A percentile compares a stretch with the other conserved stretches of the same genome.
Evolutionary conservation across 2,888 invertebrate species (phyloP).

Genomic region (Drosophila colorata): DNA sequence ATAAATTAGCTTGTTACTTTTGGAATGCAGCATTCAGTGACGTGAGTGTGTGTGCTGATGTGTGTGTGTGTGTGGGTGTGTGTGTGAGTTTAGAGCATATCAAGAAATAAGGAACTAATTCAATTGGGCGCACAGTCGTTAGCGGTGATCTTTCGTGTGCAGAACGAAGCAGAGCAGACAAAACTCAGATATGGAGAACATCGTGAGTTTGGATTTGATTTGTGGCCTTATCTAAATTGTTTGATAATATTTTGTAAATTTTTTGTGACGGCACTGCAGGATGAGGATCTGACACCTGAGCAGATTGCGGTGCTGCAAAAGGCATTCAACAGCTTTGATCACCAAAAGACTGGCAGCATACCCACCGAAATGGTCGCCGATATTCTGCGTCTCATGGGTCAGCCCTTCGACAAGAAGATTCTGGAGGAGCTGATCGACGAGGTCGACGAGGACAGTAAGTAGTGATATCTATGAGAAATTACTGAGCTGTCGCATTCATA

Average conservation of each 20-base stretch:
- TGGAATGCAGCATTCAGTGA: constrained; percentile 67
- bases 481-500: neutral
- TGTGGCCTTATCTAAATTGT: neutral
- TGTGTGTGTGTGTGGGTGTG: constrained; percentile 23
- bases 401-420: constrained; percentile 98
- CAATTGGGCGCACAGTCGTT: constrained; percentile 70
- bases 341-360: constrained; percentile 97
- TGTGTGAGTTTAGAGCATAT: constrained; percentile 37
- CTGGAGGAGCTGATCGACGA: constrained; percentile 98
- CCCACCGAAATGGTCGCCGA: constrained; percentile 97
- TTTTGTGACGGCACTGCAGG: constrained; percentile 86
- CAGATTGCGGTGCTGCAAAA: constrained; percentile 96
- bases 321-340: constrained; percentile 98
- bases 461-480: no score
- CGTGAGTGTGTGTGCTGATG: constrained; percentile 27
- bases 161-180: constrained; percentile 53
- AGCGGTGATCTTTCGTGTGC: constrained; percentile 74
- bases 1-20: constrained; percentile 81
- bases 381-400: constrained; percentile 98
- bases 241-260: neutral
- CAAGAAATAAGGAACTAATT: constrained; percentile 60
- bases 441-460: constrained; percentile 98
- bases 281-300: constrained; percentile 95
- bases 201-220: constrained; percentile 67
- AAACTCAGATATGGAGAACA: constrained; percentile 67